Base-by-base conservation (phyloP, 2,113 vertebrate genomes). In the Amblyornis subalaris region DNA sequence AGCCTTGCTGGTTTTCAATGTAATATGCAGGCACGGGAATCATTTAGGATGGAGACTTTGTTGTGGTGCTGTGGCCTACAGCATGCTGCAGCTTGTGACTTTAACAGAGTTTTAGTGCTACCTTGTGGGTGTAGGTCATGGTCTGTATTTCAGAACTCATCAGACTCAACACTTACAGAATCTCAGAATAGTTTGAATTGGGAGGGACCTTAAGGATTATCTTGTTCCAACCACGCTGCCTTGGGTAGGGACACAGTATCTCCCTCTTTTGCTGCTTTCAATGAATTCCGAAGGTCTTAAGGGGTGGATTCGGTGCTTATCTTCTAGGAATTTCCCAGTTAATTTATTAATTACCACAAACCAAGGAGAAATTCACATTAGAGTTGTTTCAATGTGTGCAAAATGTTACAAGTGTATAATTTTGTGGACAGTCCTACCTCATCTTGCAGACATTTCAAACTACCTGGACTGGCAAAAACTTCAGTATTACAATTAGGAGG, bases 21-120 rank as follows among this genome's bases (percentile, higher is more conserved):
- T 36, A 7, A 2, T 10, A 0, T 2, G n/a, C 2, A 0, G 8
- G 22, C 23, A 3, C 0, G 8, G 78, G 31, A 24, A 2, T 66
- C 4, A 0, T 13, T 20, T 36, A 1, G 67, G 40, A 2, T 29
- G 72, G 42, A 14, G 9, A 0, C 31, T 42, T 58, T 1, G 5
- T 13, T 26, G 29, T 44, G 69, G 42, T 33, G 33, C 47, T 28
- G 44, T 44, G 67, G 80, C 84, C 67, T 47, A 3, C 19, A 10
- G 42, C 42, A 0, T 11, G 64, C 72, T 13, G 17, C 5, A 2
- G 0, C 36, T 62, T 40, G 25, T 8, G 31, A 36, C 55, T 29
- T 20, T 26, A 7, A 5, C 31, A 14, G 58, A 12, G 53, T 26
- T 44, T 23, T 21, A 21, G 31, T 44, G 71, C 22, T 58, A 1